Conservation (phyloP, 2,113 vertebrate species). For the Cyprinus carpio region DNA sequence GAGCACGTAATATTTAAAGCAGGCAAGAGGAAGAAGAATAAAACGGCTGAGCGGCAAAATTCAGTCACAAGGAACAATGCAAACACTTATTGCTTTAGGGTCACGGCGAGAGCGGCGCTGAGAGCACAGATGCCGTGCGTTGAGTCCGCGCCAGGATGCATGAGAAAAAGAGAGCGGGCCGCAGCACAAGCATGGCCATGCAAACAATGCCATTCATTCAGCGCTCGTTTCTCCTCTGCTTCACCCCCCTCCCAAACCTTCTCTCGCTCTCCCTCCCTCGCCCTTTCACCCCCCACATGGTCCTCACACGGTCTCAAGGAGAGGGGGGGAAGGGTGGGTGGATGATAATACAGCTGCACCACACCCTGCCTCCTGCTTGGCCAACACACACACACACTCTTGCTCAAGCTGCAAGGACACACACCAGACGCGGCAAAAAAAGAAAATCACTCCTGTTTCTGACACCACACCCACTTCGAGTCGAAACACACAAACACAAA, state of each 20-base stretch:
- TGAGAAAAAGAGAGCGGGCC: conserved; percentile 64
- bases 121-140: conserved; percentile 53
- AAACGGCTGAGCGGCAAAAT: not conserved
- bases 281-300: conserved; percentile 64
- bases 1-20: not conserved
- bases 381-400: conserved; percentile 66
- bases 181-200: conserved; percentile 70
- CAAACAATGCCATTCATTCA: conserved; percentile 83
- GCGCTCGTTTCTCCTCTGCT: conserved; percentile 75
- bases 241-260: conserved; percentile 60
- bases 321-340: conserved; percentile 69
- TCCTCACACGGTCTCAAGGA: conserved; percentile 41
- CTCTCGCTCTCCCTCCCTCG: conserved; percentile 53
- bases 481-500: conserved; percentile 60
- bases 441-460: conserved; percentile 56
- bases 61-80: conserved; percentile 37
- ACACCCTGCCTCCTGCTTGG: conserved; percentile 76
- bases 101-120: conserved; percentile 40
- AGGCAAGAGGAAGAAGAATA: not conserved
- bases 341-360: conserved; percentile 78
- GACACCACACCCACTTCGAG: conserved; percentile 73
- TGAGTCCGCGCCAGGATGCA: conserved; percentile 53
- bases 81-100: conserved; percentile 47
- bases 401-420: conserved; percentile 68
- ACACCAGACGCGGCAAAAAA: conserved; percentile 55